Conservation (phyloP, 2,888 invertebrate species). For the Stenodera caucasica region DNA sequence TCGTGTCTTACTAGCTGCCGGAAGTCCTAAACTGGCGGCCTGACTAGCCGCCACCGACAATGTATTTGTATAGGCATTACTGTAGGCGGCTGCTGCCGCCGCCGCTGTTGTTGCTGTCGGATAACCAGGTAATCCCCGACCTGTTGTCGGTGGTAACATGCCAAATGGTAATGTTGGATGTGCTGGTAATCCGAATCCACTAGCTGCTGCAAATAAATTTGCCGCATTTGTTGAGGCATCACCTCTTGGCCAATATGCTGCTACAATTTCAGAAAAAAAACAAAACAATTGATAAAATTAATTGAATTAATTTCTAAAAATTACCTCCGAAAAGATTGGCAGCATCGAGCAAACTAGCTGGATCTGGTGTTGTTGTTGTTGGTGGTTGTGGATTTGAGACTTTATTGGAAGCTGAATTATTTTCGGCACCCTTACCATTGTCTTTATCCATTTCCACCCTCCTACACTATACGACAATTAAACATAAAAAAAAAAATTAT, state of each 20-base stretch:
- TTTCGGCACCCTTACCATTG: conserved; percentile 68
- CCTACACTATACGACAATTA: conserved; percentile 41
- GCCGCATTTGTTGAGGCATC: conserved; percentile 60
- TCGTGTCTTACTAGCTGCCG: conserved; percentile 71
- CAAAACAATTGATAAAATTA: neutral
- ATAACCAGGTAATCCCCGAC: conserved; percentile 43
- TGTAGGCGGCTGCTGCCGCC: conserved; percentile 53
- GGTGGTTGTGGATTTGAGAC: conserved; percentile 43
- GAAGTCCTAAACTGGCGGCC: conserved; percentile 79
- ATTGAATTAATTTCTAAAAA: conserved; percentile 10
- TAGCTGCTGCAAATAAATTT: conserved; percentile 56
- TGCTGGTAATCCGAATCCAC: conserved; percentile 53
- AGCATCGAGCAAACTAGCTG: conserved; percentile 76
- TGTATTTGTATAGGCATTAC: conserved; percentile 64
- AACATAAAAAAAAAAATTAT: too few relatives aligned
- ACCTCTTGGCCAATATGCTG: conserved; percentile 80
- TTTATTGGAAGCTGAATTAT: conserved; percentile 61
- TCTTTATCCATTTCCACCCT: conserved; percentile 74
- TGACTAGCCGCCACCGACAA: conserved; percentile 84
- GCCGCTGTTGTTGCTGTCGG: conserved; percentile 44
- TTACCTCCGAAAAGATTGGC: conserved; percentile 60
- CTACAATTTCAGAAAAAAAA: conserved; percentile 25
- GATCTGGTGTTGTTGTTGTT: conserved; percentile 53
- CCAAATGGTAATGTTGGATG: conserved; percentile 53
- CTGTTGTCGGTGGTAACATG: conserved; percentile 49